Percentiles rank a stretch among this genome's conserved stretches.
These are phyloP conservation scores for Sciurus vulgaris DNA, from an alignment of 2,797 vertebrate species.

Conservation along the genomic window DNA sequence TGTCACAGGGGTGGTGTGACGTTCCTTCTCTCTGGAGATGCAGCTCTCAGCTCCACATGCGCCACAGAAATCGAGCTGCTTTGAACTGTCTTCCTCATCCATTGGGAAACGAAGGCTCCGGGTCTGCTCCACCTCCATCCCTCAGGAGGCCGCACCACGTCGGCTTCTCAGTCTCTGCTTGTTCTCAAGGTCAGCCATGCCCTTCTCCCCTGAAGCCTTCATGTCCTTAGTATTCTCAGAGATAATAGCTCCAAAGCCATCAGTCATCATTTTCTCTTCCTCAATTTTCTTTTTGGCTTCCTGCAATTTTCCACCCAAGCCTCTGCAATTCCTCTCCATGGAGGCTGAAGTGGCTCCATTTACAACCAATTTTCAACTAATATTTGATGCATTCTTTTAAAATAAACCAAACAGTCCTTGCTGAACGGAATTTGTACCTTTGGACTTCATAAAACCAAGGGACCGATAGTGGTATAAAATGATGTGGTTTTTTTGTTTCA, in stretches of 20 bases:
- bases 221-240: constrained; percentile 74
- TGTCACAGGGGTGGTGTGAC: background rate
- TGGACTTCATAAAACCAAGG: constrained; percentile 83
- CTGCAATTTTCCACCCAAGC: constrained; percentile 84
- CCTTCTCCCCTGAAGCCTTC: constrained; percentile 68
- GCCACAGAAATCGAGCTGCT: constrained; percentile 52
- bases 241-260: constrained; percentile 79
- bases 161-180: constrained; percentile 41
- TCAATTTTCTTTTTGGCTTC: constrained; percentile 86
- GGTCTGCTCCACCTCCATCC: background rate
- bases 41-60: background rate
- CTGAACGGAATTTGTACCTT: constrained; percentile 72
- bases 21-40: constrained; percentile 4
- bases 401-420: constrained; percentile 80
- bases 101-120: constrained; percentile 70
- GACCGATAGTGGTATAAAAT: constrained; percentile 80
- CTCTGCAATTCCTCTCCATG: constrained; percentile 62
- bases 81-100: constrained; percentile 62
- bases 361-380: constrained; percentile 84
- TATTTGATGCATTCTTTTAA: constrained; percentile 82
- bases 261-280: constrained; percentile 82
- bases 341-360: constrained; percentile 82
- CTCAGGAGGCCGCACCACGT: constrained; percentile 62
- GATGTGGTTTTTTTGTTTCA: constrained; percentile 58
- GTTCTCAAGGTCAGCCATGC: constrained; percentile 82